Evolutionary conservation across 2,113 vertebrate genomes (phyloP).

Genomic region (Corythornis vintsioides): DNA sequence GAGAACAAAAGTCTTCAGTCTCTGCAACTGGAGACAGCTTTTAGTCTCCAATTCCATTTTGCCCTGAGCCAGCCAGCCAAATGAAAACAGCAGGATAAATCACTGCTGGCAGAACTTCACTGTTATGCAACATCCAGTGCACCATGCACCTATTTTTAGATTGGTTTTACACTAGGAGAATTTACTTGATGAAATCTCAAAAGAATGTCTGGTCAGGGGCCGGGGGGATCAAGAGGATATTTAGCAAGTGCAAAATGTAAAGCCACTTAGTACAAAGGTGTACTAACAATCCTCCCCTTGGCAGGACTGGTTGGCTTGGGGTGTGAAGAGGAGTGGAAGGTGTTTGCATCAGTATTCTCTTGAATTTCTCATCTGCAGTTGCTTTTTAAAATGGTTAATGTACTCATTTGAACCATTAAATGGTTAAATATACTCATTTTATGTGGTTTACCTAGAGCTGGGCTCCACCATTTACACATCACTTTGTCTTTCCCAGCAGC

Average conservation of each 20-base stretch:
- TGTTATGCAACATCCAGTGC: slow-evolving; percentile 46
- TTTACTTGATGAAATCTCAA: slow-evolving; percentile 47
- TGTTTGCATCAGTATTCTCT: not conserved
- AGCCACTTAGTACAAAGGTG: not conserved
- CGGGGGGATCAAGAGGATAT: not conserved
- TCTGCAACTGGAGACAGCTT: slow-evolving; percentile 23
- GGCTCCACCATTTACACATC: not conserved
- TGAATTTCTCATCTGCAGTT: not conserved
- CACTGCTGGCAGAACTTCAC: slow-evolving; percentile 57
- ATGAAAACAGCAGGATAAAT: slow-evolving; percentile 58
- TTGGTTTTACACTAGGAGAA: slow-evolving; percentile 35
- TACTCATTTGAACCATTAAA: not conserved
- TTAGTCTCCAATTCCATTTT: slow-evolving; percentile 49
- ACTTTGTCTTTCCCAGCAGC: not conserved
- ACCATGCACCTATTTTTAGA: slow-evolving; percentile 54
- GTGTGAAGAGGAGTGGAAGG: not conserved
- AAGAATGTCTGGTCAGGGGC: slow-evolving; percentile 51
- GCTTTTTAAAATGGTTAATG: not conserved
- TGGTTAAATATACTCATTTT: not conserved
- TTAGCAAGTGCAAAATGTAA: not conserved
- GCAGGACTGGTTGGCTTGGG: not conserved
- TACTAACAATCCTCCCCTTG: not conserved
- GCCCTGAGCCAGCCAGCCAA: slow-evolving; percentile 41
- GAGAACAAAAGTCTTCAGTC: slow-evolving; percentile 22
- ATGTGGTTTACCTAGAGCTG: not conserved